These are phyloP conservation scores for Motacilla alba DNA, from an alignment of 2,113 vertebrate species.

Conservation along the genomic window DNA sequence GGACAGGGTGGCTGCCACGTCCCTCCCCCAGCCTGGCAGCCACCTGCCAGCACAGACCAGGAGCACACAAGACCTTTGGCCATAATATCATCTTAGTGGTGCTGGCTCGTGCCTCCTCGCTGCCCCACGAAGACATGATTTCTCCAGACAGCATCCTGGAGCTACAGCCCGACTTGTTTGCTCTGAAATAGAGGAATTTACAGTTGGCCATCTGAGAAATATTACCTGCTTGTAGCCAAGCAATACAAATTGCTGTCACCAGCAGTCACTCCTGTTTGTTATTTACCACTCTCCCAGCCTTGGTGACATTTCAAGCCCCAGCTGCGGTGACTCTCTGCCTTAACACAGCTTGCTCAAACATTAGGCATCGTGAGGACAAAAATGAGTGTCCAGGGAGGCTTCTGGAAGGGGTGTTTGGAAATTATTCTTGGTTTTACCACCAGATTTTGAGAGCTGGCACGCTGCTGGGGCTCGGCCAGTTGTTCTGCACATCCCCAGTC, in stretches of 20 bases:
- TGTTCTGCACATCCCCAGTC: background rate
- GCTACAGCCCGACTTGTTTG: background rate
- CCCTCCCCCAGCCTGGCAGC: background rate
- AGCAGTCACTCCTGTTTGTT: conserved; percentile 6
- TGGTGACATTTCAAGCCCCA: conserved; percentile 8
- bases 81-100: accelerated
- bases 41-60: background rate
- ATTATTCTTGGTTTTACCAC: background rate
- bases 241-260: conserved; percentile 19
- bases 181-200: conserved; percentile 24
- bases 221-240: conserved; percentile 24
- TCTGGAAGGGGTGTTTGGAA: background rate
- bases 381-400: background rate
- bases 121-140: background rate
- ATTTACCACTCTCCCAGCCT: background rate
- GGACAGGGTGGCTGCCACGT: background rate
- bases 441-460: background rate
- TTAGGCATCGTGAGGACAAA: background rate
- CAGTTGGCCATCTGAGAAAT: conserved; percentile 19
- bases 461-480: background rate
- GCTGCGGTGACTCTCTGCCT: background rate
- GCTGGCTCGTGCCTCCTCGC: background rate
- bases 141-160: conserved; percentile 25
- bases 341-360: background rate
- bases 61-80: conserved; percentile 29